Evolutionary conservation across 2,888 invertebrate genomes (phyloP).

Genomic region (Lissonota sp.): DNA sequence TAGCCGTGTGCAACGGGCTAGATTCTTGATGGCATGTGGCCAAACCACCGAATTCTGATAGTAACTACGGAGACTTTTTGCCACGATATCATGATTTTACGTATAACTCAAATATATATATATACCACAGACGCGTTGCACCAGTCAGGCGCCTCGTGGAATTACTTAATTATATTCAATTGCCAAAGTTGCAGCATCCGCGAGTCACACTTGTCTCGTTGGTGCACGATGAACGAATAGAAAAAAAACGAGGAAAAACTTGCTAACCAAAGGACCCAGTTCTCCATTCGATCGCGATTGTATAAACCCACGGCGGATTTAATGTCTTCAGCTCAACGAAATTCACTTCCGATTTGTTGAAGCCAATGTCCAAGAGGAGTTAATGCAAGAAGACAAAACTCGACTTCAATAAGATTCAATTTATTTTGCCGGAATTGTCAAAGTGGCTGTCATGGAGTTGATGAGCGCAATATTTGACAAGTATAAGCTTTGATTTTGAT

Average conservation of each 20-base stretch:
- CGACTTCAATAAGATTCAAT: not conserved
- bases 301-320: conserved; percentile 29
- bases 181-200: conserved; percentile 78
- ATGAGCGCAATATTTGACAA: too few species aligned
- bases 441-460: too few species aligned
- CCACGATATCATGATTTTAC: conserved; percentile 47
- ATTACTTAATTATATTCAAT: conserved; percentile 83
- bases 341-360: conserved; percentile 29
- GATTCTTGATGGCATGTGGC: conserved; percentile 81
- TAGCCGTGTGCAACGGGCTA: conserved; percentile 47
- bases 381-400: too few species aligned
- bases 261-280: conserved; percentile 26
- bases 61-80: conserved; percentile 65
- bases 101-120: conserved; percentile 5
- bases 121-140: conserved; percentile 63
- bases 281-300: conserved; percentile 26
- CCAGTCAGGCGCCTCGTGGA: conserved; percentile 69
- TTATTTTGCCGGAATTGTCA: not conserved
- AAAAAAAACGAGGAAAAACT: conserved; percentile 36
- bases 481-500: too few species aligned
- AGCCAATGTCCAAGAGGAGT: conserved; percentile 3
- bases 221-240: conserved; percentile 57
- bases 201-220: conserved; percentile 47
- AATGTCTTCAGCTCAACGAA: conserved; percentile 29
- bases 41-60: conserved; percentile 67